A percentile compares a stretch with the other conserved stretches of the same genome.
phyloP scores from a whole-genome alignment of 1,140 invertebrate genomes.

The Plectrocnemia conspersa region DNA sequence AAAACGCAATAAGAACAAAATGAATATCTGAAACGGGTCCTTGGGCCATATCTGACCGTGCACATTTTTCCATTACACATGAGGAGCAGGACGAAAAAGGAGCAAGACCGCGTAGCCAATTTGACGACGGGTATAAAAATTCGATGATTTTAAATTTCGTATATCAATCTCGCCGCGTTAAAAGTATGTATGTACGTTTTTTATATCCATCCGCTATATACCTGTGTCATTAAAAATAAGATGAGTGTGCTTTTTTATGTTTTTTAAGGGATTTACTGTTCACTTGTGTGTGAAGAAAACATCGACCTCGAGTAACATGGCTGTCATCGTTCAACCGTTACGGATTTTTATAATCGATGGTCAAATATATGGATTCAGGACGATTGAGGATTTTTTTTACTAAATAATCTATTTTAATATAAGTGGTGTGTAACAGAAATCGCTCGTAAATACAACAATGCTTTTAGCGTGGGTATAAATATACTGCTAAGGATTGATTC shows the following conservation, averaged over 20 bases:
- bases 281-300: neutral
- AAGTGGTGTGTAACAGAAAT: too few relatives aligned
- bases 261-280: slow-evolving; percentile 11
- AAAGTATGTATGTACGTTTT: neutral
- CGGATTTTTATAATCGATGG: too few relatives aligned
- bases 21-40: too few relatives aligned
- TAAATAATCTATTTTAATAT: too few relatives aligned
- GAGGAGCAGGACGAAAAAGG: neutral
- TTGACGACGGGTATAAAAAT: neutral
- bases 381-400: too few relatives aligned
- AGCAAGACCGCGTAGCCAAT: neutral
- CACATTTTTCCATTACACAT: too few relatives aligned
- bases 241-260: slow-evolving; percentile 4
- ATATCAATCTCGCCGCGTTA: neutral
- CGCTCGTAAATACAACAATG: too few relatives aligned
- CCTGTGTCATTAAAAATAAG: neutral
- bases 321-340: neutral
- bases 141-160: neutral
- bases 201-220: neutral
- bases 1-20: slow-evolving; percentile 2
- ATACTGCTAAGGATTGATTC: too few relatives aligned
- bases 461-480: too few relatives aligned
- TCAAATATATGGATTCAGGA: too few relatives aligned
- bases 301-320: neutral
- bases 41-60: too few relatives aligned